phyloP scores from a whole-genome alignment of 2,113 vertebrate genomes.

The Atherinomorus stipes region DNA sequence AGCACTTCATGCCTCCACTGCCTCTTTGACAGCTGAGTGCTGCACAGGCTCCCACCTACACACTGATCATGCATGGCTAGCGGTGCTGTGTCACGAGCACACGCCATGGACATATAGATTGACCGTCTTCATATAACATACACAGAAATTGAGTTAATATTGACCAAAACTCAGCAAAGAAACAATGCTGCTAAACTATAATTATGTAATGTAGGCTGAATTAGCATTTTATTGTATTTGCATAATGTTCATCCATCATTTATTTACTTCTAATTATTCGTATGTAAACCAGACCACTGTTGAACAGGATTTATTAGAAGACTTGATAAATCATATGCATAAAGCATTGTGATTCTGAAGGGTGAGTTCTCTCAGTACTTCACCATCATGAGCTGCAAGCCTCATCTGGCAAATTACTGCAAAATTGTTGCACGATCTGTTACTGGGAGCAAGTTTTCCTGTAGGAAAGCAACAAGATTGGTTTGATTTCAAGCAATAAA shows the following conservation, averaged over 20 bases:
- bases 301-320: neutral
- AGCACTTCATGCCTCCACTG: constrained; percentile 67
- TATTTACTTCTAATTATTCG: neutral
- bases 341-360: constrained; percentile 3
- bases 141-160: neutral
- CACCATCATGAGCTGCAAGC: neutral
- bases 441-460: neutral
- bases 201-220: neutral
- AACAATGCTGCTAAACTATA: neutral
- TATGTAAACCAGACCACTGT: neutral
- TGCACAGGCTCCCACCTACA: constrained; percentile 62
- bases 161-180: constrained; percentile 1
- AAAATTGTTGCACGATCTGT: neutral
- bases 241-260: constrained; percentile 4
- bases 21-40: constrained; percentile 60
- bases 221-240: neutral
- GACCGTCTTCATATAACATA: neutral
- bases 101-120: constrained; percentile 26
- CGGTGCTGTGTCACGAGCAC: constrained; percentile 28
- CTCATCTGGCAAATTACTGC: constrained; percentile 27
- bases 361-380: constrained; percentile 11
- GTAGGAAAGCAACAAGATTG: neutral
- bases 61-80: constrained; percentile 31
- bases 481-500: constrained; percentile 39
- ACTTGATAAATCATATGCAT: constrained; percentile 7